Evolutionary conservation across 2,113 vertebrate species (phyloP).

Genomic region (Erythrocercus mccallii): DNA sequence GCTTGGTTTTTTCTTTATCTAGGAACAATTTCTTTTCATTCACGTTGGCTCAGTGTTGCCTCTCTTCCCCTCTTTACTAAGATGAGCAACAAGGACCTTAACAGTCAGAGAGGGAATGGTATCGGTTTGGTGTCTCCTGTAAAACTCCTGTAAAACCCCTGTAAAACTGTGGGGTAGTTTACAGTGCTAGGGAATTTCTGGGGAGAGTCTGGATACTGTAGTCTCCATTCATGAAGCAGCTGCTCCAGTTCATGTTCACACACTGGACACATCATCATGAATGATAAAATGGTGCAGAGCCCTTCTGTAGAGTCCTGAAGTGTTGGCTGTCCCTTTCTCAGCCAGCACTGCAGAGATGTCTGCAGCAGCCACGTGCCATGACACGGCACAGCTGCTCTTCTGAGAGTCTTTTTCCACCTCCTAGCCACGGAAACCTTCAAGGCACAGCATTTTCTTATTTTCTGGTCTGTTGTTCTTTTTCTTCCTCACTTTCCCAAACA

Average conservation of each 20-base stretch:
- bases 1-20: background rate
- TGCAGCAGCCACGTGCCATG: background rate
- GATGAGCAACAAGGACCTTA: background rate
- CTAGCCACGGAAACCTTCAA: background rate
- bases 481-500: background rate
- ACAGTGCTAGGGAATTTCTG: background rate
- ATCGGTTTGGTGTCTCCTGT: background rate
- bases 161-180: background rate
- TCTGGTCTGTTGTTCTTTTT: background rate
- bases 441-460: background rate
- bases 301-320: background rate
- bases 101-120: background rate
- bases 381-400: constrained; percentile 21
- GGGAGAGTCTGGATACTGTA: background rate
- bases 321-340: background rate
- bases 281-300: background rate
- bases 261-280: background rate
- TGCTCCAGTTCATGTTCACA: background rate
- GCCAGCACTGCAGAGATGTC: background rate
- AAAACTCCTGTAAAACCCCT: background rate
- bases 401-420: background rate
- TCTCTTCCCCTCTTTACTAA: background rate
- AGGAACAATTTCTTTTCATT: background rate
- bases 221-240: background rate
- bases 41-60: background rate